A percentile compares a stretch with the other conserved stretches of the same genome.
These are phyloP conservation scores for Cyclophora albipunctata DNA, from an alignment of 2,888 invertebrate genomes.

Conservation along the genomic window DNA sequence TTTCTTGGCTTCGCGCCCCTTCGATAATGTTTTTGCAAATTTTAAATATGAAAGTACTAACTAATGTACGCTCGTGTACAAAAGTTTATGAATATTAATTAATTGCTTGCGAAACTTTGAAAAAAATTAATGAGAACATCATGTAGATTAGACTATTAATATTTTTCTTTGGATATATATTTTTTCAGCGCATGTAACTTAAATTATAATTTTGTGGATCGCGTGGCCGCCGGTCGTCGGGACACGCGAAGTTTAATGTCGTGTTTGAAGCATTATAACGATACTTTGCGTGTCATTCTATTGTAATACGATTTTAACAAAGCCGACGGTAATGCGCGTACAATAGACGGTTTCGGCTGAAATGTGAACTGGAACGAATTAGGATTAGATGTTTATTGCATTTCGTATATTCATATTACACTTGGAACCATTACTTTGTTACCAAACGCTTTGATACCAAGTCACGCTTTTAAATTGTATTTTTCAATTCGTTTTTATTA, in stretches of 20 bases:
- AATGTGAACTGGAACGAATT: conserved; percentile 55
- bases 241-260: conserved; percentile 35
- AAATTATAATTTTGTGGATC: conserved; percentile 41
- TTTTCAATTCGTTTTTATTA: too few relatives aligned
- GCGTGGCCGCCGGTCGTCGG: conserved; percentile 41
- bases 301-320: conserved; percentile 65
- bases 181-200: conserved; percentile 35
- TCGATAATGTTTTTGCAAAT: not conserved
- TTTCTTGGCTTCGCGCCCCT: not conserved
- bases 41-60: not conserved
- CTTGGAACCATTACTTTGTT: not conserved
- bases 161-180: conserved; percentile 29
- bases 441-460: not conserved
- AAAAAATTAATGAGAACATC: conserved; percentile 32
- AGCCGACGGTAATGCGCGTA: conserved; percentile 54
- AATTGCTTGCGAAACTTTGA: conserved; percentile 14
- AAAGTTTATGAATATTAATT: conserved; percentile 5
- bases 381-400: conserved; percentile 30
- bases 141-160: conserved; percentile 34
- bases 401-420: not conserved
- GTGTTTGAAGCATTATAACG: conserved; percentile 51
- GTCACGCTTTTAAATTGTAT: not conserved
- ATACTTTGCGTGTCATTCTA: conserved; percentile 62
- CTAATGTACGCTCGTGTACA: conserved; percentile 1
- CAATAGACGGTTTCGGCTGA: conserved; percentile 50